Conservation (phyloP, 2,888 invertebrate species). For the Zhuqinia jingwanae region DNA sequence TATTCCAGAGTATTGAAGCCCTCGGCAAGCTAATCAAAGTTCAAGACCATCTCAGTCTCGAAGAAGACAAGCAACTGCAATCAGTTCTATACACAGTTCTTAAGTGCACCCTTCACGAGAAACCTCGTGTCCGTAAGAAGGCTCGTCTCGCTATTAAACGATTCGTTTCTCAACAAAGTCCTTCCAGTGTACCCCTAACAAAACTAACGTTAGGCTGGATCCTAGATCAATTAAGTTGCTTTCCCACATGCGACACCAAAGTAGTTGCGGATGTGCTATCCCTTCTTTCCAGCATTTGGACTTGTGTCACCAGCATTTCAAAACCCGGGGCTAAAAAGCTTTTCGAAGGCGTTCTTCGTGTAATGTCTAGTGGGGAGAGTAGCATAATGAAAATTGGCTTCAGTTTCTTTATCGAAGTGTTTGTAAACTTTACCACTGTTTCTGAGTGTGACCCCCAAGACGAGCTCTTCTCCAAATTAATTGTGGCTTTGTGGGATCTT, state of each 20-base stretch:
- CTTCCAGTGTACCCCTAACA: conserved; percentile 33
- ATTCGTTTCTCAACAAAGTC: conserved; percentile 67
- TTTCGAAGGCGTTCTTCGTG: conserved; percentile 77
- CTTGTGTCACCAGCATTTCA: conserved; percentile 70
- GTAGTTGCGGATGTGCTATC: conserved; percentile 73
- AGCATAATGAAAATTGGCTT: conserved; percentile 78
- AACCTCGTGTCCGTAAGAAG: conserved; percentile 76
- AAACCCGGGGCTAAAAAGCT: conserved; percentile 75
- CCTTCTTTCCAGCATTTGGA: conserved; percentile 72
- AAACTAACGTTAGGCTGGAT: conserved; percentile 77
- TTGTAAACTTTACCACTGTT: conserved; percentile 70
- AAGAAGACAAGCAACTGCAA: conserved; percentile 70
- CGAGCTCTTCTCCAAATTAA: conserved; percentile 70
- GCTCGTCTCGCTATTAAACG: conserved; percentile 71
- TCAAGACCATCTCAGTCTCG: conserved; percentile 74
- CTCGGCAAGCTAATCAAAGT: conserved; percentile 71
- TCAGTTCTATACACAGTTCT: conserved; percentile 70
- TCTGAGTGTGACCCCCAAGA: conserved; percentile 64
- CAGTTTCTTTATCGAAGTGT: conserved; percentile 74
- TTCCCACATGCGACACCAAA: conserved; percentile 77
- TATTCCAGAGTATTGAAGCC: conserved; percentile 67
- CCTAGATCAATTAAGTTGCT: conserved; percentile 76
- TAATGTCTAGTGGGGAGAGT: conserved; percentile 78
- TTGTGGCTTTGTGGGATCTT: conserved; percentile 76
- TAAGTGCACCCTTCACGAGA: conserved; percentile 75